Evolutionary conservation across 2,888 invertebrate species (phyloP).

Genomic region (Calliphora vomitoria): DNA sequence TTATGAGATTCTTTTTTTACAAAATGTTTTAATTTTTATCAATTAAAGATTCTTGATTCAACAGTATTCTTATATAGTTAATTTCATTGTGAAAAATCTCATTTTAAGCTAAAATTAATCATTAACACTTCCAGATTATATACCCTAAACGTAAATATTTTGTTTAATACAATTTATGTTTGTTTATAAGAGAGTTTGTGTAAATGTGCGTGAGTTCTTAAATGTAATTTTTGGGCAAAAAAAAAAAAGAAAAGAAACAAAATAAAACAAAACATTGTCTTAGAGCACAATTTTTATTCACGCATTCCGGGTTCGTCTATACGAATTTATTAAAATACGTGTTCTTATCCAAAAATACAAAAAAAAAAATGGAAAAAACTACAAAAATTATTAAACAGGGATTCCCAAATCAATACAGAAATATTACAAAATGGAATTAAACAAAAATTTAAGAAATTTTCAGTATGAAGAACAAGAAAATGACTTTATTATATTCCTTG

Average conservation of each 20-base stretch:
- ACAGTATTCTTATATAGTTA: no score
- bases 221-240: conserved; percentile 19
- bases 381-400: conserved; percentile 34
- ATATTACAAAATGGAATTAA: not conserved
- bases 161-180: conserved; percentile 2
- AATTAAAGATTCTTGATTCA: no score
- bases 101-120: no score
- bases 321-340: conserved; percentile 53
- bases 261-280: conserved; percentile 8
- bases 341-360: conserved; percentile 7
- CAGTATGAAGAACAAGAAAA: no score
- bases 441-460: no score
- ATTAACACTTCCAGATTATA: not conserved
- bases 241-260: not conserved
- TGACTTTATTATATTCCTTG: no score
- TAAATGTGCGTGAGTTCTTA: conserved; percentile 19
- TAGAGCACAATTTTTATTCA: conserved; percentile 32
- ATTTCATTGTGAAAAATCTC: no score
- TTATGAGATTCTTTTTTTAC: no score
- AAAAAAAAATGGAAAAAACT: no score
- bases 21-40: no score
- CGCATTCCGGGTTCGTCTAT: conserved; percentile 6
- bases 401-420: not conserved
- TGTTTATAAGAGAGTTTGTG: conserved; percentile 16
- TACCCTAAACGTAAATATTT: conserved; percentile 16